These are phyloP conservation scores for Crotalus viridis DNA, from an alignment of 2,113 vertebrate genomes.

Conservation along the genomic window DNA sequence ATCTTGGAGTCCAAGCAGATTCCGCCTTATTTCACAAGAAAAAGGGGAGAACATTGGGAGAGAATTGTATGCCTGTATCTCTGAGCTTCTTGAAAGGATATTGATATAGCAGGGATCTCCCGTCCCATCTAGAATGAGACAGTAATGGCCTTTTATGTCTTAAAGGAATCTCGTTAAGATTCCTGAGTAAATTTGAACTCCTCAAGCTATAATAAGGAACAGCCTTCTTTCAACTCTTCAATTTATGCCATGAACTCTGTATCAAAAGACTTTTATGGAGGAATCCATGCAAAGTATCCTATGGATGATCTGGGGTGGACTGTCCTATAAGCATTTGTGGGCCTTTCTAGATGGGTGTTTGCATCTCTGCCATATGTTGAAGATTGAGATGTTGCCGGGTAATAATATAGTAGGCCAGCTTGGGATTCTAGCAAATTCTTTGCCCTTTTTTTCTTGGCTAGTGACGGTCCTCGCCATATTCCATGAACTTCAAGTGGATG, in stretches of 20 bases:
- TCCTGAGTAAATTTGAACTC: not conserved
- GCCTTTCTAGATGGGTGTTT: not conserved
- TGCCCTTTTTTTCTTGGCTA: slow-evolving; percentile 61
- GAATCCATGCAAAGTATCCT: not conserved
- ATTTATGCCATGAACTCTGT: not conserved
- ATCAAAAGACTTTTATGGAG: not conserved
- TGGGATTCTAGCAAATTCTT: slow-evolving; percentile 29
- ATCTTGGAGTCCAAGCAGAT: not conserved
- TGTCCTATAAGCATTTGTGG: not conserved
- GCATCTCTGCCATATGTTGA: not conserved
- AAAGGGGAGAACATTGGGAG: not conserved
- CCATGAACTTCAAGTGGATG: slow-evolving; percentile 95
- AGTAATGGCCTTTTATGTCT: not conserved
- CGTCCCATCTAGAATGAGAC: not conserved
- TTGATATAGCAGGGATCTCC: not conserved
- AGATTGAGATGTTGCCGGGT: not conserved
- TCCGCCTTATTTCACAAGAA: not conserved
- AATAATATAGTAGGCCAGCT: not conserved
- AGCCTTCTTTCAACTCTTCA: not conserved
- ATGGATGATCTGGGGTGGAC: not conserved
- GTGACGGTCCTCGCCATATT: slow-evolving; percentile 99
- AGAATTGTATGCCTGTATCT: not conserved
- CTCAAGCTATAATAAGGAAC: not conserved
- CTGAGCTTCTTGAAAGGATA: not conserved
- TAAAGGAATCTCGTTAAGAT: not conserved